Percentiles rank a stretch among this genome's conserved stretches.
phyloP scores from a whole-genome alignment of 2,113 vertebrate species.

The Mastomys coucha region DNA sequence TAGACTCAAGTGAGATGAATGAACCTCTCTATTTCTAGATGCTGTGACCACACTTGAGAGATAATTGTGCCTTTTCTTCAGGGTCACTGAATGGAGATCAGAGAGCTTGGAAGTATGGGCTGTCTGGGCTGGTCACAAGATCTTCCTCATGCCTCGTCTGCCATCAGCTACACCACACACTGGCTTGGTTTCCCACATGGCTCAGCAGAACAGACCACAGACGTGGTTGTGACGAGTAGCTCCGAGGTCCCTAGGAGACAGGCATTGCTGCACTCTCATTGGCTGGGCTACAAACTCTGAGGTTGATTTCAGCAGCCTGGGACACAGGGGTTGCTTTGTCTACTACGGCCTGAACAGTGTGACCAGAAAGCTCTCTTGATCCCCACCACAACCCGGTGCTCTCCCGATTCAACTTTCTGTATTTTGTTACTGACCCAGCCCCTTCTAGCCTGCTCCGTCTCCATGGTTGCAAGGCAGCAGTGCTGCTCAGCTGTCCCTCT shows the following conservation, averaged over 20 bases:
- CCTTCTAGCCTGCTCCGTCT: neutral
- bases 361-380: neutral
- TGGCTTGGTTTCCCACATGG: neutral
- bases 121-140: constrained; percentile 14
- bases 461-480: neutral
- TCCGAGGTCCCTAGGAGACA: accelerated
- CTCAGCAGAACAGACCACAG: accelerated
- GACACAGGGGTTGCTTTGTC: neutral
- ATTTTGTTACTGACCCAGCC: neutral
- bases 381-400: neutral
- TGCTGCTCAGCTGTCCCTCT: no score
- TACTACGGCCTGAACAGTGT: accelerated
- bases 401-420: neutral
- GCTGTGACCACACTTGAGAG: accelerated
- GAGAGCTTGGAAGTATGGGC: neutral
- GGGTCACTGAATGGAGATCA: neutral
- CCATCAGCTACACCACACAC: accelerated
- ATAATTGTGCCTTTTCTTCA: neutral
- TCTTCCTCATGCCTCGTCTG: neutral
- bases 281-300: accelerated
- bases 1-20: neutral
- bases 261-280: accelerated
- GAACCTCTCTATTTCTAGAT: neutral
- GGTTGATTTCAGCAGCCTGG: accelerated
- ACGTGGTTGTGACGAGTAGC: neutral